Evolutionary conservation across 2,113 vertebrate species (phyloP).

Genomic region (Trematocara nigrifrons): DNA sequence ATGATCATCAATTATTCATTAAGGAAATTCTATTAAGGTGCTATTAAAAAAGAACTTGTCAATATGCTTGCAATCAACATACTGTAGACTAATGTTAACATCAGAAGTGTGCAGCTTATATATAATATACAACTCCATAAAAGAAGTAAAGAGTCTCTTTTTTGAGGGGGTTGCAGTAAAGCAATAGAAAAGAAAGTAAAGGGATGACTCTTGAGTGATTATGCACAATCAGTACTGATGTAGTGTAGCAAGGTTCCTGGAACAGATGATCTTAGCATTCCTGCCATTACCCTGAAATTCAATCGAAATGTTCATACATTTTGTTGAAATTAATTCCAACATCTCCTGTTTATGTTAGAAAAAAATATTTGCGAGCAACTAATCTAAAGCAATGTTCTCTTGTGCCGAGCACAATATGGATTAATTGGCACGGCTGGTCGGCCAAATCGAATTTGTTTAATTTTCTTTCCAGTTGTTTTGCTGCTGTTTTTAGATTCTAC

Average conservation of each 20-base stretch:
- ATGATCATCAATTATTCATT: constrained; percentile 51
- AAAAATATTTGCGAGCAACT: background rate
- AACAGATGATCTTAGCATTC: background rate
- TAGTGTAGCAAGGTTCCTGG: background rate
- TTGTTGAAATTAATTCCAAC: background rate
- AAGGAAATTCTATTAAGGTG: constrained; percentile 26
- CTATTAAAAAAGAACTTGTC: background rate
- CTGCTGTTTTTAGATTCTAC: background rate
- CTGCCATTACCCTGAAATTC: background rate
- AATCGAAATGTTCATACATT: background rate
- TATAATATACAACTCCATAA: background rate
- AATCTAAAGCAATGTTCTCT: background rate
- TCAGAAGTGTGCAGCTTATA: background rate
- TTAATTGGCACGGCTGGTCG: background rate
- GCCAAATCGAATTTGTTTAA: background rate
- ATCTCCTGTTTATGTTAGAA: background rate
- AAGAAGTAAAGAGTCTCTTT: background rate
- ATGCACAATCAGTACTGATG: background rate
- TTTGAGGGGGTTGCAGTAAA: background rate
- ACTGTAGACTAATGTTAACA: background rate
- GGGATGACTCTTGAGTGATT: background rate
- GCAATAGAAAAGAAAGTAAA: background rate
- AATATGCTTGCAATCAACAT: background rate
- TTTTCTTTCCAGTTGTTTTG: background rate
- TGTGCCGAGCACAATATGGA: background rate